Evolutionary conservation across 1,140 invertebrate genomes (phyloP).

Genomic region (Pseudoatta argentina): DNA sequence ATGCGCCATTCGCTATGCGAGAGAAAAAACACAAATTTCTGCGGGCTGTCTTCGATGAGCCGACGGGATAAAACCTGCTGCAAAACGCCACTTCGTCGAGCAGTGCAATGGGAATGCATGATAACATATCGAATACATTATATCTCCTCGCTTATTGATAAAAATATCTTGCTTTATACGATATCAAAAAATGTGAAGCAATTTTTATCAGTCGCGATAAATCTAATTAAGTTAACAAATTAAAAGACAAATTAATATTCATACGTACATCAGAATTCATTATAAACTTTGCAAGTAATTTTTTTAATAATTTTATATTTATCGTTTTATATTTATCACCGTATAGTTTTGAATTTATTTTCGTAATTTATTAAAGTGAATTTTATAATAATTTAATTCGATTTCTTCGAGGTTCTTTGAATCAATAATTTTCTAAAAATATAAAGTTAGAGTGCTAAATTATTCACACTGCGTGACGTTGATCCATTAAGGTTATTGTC

Average conservation of each 20-base stretch:
- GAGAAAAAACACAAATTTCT: constrained; percentile 49
- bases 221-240: constrained; percentile 20
- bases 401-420: not conserved
- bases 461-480: constrained; percentile 16
- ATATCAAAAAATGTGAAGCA: not conserved
- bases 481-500: constrained; percentile 25
- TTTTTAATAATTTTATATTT: not conserved
- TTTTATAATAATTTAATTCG: not conserved
- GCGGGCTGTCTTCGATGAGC: not conserved
- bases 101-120: constrained; percentile 10
- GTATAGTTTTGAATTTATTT: not conserved
- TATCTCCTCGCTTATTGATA: constrained; percentile 3
- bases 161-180: constrained; percentile 8
- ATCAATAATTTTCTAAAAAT: not conserved
- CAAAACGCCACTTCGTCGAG: constrained; percentile 3
- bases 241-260: not conserved
- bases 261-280: not conserved
- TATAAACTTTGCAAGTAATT: not conserved
- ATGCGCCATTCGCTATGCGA: constrained; percentile 50
- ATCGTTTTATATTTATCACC: not conserved
- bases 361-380: not conserved
- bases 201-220: constrained; percentile 15
- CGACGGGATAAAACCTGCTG: not conserved
- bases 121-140: not conserved
- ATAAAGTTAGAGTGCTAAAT: not conserved